These are phyloP conservation scores for Microtus agrestis DNA, from an alignment of 2,797 vertebrate species.

Conservation along the genomic window DNA sequence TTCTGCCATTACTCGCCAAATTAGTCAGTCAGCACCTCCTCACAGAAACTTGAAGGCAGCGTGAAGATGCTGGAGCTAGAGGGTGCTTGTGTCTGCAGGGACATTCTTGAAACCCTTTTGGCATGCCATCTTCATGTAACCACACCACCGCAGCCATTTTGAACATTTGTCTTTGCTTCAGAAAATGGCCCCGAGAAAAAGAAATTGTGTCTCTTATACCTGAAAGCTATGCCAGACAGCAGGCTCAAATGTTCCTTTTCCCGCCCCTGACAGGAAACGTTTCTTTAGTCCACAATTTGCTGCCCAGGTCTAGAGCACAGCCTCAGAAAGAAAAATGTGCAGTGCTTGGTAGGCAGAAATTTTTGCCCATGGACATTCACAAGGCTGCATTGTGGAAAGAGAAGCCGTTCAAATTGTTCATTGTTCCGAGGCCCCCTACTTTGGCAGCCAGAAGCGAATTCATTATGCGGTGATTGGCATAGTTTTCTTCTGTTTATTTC, in stretches of 20 bases:
- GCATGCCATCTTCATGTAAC: neutral
- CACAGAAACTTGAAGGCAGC: neutral
- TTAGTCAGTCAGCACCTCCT: neutral
- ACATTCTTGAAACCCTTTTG: neutral
- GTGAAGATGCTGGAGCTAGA: neutral
- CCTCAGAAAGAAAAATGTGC: constrained; percentile 72
- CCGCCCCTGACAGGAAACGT: neutral
- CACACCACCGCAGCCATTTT: neutral
- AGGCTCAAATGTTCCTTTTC: constrained; percentile 54
- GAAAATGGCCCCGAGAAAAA: constrained; percentile 57
- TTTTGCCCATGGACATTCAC: constrained; percentile 78
- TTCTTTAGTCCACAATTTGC: constrained; percentile 62
- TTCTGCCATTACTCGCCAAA: neutral
- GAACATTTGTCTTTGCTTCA: neutral
- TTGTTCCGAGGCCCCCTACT: constrained; percentile 79
- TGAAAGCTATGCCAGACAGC: neutral
- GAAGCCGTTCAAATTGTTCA: constrained; percentile 78
- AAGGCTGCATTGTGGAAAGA: constrained; percentile 84
- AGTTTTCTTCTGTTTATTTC: constrained; percentile 74
- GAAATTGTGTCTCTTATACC: neutral
- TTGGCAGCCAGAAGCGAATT: constrained; percentile 84
- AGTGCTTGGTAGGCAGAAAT: constrained; percentile 81
- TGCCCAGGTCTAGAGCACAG: constrained; percentile 59
- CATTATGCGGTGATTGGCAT: constrained; percentile 80
- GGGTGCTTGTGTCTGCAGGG: neutral